phyloP scores from a whole-genome alignment of 2,888 invertebrate species.

The Lasius fuliginosus region DNA sequence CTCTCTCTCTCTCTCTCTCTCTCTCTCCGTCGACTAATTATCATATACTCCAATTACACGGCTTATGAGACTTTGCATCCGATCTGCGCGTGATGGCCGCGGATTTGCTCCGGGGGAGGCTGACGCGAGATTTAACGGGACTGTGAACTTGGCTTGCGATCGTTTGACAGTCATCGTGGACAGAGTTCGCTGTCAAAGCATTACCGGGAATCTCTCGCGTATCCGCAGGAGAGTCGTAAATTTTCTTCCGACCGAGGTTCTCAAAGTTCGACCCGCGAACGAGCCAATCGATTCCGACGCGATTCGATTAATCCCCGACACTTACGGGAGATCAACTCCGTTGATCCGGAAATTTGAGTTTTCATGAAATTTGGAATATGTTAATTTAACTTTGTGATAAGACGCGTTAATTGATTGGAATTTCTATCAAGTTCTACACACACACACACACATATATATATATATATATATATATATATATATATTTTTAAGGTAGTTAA shows the following conservation, averaged over 20 bases:
- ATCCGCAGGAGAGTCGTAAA: slow-evolving; percentile 22
- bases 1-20: too few species aligned
- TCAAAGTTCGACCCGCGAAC: neutral
- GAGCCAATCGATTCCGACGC: neutral
- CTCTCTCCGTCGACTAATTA: slow-evolving; percentile 24
- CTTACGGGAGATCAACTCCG: neutral
- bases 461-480: too few species aligned
- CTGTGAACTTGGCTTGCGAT: slow-evolving; percentile 11
- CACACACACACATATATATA: too few species aligned
- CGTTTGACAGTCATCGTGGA: slow-evolving; percentile 35
- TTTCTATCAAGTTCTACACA: neutral
- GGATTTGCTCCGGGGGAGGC: neutral
- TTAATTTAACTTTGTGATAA: too few species aligned
- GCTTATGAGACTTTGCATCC: slow-evolving; percentile 32
- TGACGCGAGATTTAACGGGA: neutral
- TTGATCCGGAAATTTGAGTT: slow-evolving; percentile 23
- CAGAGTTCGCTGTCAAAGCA: slow-evolving; percentile 47
- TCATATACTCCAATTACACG: slow-evolving; percentile 20
- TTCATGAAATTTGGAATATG: neutral
- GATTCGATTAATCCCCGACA: slow-evolving; percentile 21
- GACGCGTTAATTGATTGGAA: neutral
- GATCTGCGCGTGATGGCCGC: slow-evolving; percentile 27
- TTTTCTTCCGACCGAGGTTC: slow-evolving; percentile 9
- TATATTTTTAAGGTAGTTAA: neutral
- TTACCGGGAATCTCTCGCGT: neutral